Conservation (phyloP, 2,113 vertebrate genomes). For the Monarcha castaneiventris region DNA sequence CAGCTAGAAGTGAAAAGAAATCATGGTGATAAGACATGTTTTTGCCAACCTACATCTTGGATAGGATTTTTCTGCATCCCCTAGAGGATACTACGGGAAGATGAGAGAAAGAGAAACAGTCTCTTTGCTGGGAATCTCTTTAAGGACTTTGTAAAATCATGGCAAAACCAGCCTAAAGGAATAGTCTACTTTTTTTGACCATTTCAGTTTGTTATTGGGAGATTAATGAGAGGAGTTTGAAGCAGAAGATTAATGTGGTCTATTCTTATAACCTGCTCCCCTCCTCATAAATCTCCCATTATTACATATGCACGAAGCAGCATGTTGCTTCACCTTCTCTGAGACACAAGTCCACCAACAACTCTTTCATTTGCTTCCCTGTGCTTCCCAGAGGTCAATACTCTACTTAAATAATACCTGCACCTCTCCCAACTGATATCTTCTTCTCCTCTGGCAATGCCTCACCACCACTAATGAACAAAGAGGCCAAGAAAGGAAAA, state of each 20-base stretch:
- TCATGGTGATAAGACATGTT: neutral
- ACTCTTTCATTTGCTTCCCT: neutral
- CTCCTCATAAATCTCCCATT: constrained; percentile 20
- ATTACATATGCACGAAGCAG: neutral
- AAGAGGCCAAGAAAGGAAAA: neutral
- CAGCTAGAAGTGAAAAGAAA: neutral
- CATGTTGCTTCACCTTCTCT: neutral
- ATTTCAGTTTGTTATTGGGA: neutral
- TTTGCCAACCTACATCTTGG: neutral
- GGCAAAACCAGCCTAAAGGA: neutral
- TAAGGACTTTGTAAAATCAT: neutral
- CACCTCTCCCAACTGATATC: neutral
- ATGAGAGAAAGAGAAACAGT: neutral
- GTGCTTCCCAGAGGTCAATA: neutral
- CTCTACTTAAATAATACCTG: neutral
- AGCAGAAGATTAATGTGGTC: constrained; percentile 27
- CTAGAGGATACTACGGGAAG: accelerated
- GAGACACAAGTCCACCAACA: neutral
- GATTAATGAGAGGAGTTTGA: constrained; percentile 21
- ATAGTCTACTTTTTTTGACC: neutral
- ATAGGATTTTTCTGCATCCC: neutral
- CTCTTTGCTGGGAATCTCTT: neutral
- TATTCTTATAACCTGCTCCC: constrained; percentile 8
- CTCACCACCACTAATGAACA: neutral
- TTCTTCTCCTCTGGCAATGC: accelerated